phyloP scores from a whole-genome alignment of 2,888 invertebrate species.

The Troilus luridus region DNA sequence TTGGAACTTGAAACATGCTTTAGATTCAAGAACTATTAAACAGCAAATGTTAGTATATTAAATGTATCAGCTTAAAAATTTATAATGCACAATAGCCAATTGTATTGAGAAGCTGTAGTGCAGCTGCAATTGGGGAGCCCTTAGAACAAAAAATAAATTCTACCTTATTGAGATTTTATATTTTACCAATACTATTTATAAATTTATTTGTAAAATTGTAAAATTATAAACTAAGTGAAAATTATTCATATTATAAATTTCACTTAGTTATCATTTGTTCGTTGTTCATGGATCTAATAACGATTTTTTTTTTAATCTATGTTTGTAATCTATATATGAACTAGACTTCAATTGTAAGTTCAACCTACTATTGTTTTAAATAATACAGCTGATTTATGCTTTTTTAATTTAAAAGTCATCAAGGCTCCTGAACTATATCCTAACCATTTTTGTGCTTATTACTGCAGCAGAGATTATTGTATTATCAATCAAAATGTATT shows the following conservation, averaged over 20 bases:
- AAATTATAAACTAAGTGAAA: too few species aligned
- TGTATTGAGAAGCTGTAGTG: not conserved
- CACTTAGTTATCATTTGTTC: too few species aligned
- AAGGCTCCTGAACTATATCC: not conserved
- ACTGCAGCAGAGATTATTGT: not conserved
- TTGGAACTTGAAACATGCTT: not conserved
- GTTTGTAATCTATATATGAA: not conserved
- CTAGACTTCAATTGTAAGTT: not conserved
- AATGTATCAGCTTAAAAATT: not conserved
- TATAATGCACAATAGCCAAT: not conserved
- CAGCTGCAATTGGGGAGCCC: not conserved
- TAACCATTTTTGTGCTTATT: conserved; percentile 1
- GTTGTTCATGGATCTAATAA: too few species aligned
- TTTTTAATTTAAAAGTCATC: not conserved
- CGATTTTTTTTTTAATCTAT: not conserved
- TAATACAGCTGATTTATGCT: not conserved
- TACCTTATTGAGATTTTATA: not conserved
- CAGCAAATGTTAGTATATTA: not conserved
- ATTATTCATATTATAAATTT: not conserved
- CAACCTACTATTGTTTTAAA: not conserved
- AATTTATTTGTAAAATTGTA: not conserved
- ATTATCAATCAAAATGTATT: conserved; percentile 42
- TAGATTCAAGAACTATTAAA: not conserved
- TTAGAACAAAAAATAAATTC: not conserved
- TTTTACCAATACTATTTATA: not conserved